Base-by-base conservation (phyloP, 2,888 invertebrate genomes). In the Anagyrus pseudococci region DNA sequence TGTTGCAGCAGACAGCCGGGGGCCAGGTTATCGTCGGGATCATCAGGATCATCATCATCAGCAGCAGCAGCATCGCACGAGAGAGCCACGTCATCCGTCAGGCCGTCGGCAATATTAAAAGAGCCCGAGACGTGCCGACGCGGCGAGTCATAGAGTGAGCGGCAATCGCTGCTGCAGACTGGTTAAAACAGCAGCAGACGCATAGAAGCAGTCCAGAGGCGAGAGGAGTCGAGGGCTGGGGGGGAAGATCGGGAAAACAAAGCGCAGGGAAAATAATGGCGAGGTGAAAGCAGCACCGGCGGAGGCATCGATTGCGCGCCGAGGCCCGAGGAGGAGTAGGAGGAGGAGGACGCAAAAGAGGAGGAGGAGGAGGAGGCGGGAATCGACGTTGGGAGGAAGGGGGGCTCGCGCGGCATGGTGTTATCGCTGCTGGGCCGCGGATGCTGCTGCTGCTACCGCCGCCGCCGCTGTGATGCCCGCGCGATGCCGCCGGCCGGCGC, bases 401-500 rank as follows among this genome's bases (percentile, higher is more conserved):
- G 19, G 40, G 20, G 59, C 48, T 29, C 29, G 29, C 29, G 3
- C n/a, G 75, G 72, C 67, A 75, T 75, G 75, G 71, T 78, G 75
- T 75, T 58, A 44, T 57, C 53, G 58, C 33, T n/a, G n/a, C n/a
- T 76, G 76, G 77, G 75, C 73, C 74, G 75, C 77, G 77, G 75
- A 77, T 78, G 79, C 79, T 76, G 79, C 75, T 75, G 19, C 52
- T 53, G 41, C n/a, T 22, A 47, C 33, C 20, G 44, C 44, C 40
- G 56, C 37, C 50, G 52, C 33, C 43, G 52, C 60, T 64, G 64
- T 60, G 64, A 80, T 80, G 80, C 77, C 75, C 72, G 72, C 74
- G 74, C 73, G 73, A 75, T 78, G 79, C 76, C 78, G 77, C 75
- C 74, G 76, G 76, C 76, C 71, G 68, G 72, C 75, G 76, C 77